Base-by-base conservation (phyloP, 1,140 invertebrate genomes). In the Goniozus legneri region DNA sequence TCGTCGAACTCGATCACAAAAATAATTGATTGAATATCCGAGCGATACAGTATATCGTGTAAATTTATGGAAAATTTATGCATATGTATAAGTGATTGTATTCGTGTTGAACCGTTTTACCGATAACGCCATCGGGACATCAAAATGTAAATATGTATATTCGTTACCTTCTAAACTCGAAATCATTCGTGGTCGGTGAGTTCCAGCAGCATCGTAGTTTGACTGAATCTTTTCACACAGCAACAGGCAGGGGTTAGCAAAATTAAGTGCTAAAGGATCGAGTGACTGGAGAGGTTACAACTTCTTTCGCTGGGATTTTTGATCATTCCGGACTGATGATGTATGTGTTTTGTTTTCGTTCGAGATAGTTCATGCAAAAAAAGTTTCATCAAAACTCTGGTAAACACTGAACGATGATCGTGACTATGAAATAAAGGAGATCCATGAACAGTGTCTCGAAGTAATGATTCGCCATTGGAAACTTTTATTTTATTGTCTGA, bases 171-270 rank as follows among this genome's bases (percentile, higher is more conserved):
- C 22, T 12, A 15, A 38, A 30, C 22, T 15, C 21, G 19, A 12
- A 38, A 22, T 8, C 18, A 37, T 7, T 12, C 12, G 24, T 19
- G 35, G 39, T 3, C 22, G 19, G 27, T 13, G 31, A 35, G 31
- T 42, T 20, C 13, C 19, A 10, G 19, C 39, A 38, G 24, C 22
- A 22, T 14, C 12, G 8, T 16, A 32, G 16, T 10, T 43, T 16
- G n/a, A 15, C 18, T 7, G 36, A 39, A 21, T 42, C 16, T 49
- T 62, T 50, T 56, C 42, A 55, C 56, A 62, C 50, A 56, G 42
- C 60, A 62, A 50, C 60, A 62, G 60, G 60, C 59, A 61, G 58
- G 50, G 34, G 50, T 61, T 62, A 62, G 49, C 47, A 50, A 61
- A 55, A 30, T 50, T 21, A 32, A 34, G 37, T 41, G 44, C 21